Conservation (phyloP, 2,888 invertebrate genomes). For the Cephus pygmeus region DNA sequence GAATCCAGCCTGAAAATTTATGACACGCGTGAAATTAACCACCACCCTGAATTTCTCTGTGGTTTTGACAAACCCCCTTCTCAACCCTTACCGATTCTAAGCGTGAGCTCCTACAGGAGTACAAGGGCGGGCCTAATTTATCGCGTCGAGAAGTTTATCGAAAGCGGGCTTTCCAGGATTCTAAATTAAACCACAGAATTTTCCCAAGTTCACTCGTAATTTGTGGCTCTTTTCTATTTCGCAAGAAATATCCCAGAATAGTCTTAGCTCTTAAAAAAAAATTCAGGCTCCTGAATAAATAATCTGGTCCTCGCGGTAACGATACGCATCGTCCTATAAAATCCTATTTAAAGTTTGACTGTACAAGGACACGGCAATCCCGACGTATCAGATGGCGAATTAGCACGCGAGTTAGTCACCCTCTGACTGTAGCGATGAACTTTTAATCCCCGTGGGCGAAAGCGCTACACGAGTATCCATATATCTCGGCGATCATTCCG, state of each 20-base stretch:
- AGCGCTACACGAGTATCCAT: slow-evolving; percentile 24
- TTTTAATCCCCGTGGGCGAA: slow-evolving; percentile 38
- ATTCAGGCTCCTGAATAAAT: no score
- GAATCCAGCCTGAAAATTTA: neutral
- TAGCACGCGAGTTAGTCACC: slow-evolving; percentile 25
- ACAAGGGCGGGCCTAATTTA: slow-evolving; percentile 22
- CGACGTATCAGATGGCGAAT: slow-evolving; percentile 41
- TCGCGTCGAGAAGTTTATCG: slow-evolving; percentile 20
- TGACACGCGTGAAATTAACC: slow-evolving; percentile 7
- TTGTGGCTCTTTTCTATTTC: slow-evolving; percentile 5
- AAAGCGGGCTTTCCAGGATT: neutral
- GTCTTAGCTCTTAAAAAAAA: no score
- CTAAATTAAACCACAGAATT: no score
- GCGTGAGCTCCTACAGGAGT: no score
- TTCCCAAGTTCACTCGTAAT: neutral
- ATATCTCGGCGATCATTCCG: slow-evolving; percentile 50
- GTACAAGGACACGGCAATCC: neutral
- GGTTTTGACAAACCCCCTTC: slow-evolving; percentile 1
- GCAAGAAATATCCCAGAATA: neutral
- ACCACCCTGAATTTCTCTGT: neutral
- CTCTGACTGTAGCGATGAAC: slow-evolving; percentile 29
- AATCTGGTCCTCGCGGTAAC: no score
- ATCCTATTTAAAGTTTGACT: no score
- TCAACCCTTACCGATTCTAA: neutral
- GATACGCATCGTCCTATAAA: no score